These are phyloP conservation scores for Lasius fuliginosus DNA, from an alignment of 2,888 invertebrate genomes.

Conservation along the genomic window DNA sequence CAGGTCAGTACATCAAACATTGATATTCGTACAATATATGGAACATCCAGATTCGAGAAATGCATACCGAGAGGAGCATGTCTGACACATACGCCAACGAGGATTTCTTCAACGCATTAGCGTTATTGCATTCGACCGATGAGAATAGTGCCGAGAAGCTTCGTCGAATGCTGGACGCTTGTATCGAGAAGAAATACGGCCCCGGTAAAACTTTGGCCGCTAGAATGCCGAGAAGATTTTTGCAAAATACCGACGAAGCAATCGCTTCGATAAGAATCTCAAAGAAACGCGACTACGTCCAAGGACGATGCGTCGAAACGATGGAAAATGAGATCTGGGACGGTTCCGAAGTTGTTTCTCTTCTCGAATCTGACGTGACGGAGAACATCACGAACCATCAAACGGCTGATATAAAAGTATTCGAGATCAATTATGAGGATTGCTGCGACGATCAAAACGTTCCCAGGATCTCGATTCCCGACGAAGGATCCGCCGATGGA, in stretches of 20 bases:
- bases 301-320: background rate
- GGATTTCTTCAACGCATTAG: constrained; percentile 76
- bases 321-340: background rate
- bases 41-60: constrained; percentile 27
- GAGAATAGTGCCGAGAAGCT: constrained; percentile 77
- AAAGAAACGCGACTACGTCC: background rate
- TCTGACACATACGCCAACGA: constrained; percentile 67
- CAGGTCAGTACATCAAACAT: background rate
- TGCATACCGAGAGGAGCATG: constrained; percentile 66
- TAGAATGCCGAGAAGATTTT: constrained; percentile 62
- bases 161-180: constrained; percentile 72
- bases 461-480: constrained; percentile 82
- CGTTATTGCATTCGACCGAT: constrained; percentile 77
- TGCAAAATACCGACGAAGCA: constrained; percentile 32
- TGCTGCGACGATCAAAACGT: constrained; percentile 71
- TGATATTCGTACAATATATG: background rate
- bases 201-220: constrained; percentile 59
- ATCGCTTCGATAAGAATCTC: background rate
- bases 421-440: constrained; percentile 56
- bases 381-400: constrained; percentile 37
- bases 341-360: constrained; percentile 10
- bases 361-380: constrained; percentile 13
- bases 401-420: constrained; percentile 19
- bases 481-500: constrained; percentile 76
- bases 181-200: constrained; percentile 72